Evolutionary conservation across 2,113 vertebrate species (phyloP), one percentile per base, ranked within the genome.

Genomic region (Eretmochelys imbricata): DNA sequence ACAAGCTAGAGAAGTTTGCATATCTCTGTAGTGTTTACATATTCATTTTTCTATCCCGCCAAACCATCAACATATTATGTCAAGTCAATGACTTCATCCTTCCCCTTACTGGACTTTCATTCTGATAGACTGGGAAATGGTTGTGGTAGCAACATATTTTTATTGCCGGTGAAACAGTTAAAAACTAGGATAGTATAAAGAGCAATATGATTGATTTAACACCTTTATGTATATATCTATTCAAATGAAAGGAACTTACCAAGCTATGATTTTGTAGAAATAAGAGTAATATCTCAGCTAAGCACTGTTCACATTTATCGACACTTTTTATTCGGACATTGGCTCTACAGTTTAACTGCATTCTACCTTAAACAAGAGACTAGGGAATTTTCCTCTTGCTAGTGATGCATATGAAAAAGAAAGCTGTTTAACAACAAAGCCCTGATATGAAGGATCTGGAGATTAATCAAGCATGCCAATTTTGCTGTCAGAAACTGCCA

Each of bases 361-460:
- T 79, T 69, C 84, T 31, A 2, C 72, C 35, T 9, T 8, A 29
- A 16, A 8, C 1, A 72, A 59, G 24, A 1, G 14, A 88, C 78
- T 69, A 31, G 81, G 69, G 76, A 49, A 10, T 75, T 88, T 54
- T 7, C n/a, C 75, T 19, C 80, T 38, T 78, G 46, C 19, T 78
- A 91, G 69, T 4, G 85, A 87, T 76, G 84, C 82, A 48, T 54
- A 16, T 3, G 6, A 59, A 84, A 80, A 88, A 62, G 79, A 48
- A 72, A 95, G 79, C 89, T 85, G 62, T 90, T 89, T 87, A 65
- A 79, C 35, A 94, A 78, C 89, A 91, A 55, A 91, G 50, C 55
- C 89, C 59, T 92, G 80, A n/a, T 29, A 49, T 0, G 17, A 82
- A 17, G 87, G 85, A 84, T 75, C 59, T 22, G 8, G 81, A 85